These are phyloP conservation scores for Pontoporia blainvillei DNA, from an alignment of 2,113 vertebrate genomes.

Conservation along the genomic window DNA sequence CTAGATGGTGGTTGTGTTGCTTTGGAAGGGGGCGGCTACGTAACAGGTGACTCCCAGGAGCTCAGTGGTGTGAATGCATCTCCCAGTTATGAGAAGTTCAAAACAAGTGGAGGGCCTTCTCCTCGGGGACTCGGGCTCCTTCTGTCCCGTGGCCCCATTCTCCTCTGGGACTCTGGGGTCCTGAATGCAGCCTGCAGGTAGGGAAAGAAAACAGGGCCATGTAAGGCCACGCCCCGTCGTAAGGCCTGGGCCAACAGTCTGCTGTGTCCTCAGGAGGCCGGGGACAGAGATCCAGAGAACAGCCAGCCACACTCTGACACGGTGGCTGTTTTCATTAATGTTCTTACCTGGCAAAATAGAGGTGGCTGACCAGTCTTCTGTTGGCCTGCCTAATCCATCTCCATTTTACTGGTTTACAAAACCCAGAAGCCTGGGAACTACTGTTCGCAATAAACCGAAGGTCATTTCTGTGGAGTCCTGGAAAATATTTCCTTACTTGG, in stretches of 20 bases:
- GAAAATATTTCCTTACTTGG: not conserved
- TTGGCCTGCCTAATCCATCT: not conserved
- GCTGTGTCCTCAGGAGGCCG: not conserved
- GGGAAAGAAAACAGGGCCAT: not conserved
- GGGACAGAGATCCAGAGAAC: not conserved
- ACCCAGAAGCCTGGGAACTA: not conserved
- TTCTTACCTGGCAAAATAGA: not conserved
- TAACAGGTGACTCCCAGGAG: not conserved
- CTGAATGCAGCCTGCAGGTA: not conserved
- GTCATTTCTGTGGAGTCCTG: not conserved
- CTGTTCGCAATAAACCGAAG: not conserved
- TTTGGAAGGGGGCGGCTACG: not conserved
- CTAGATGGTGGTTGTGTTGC: not conserved
- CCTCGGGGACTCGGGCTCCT: fast-evolving
- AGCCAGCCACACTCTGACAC: not conserved
- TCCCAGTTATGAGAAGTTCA: not conserved
- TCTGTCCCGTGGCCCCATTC: not conserved
- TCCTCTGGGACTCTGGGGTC: not conserved
- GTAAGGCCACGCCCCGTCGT: not conserved
- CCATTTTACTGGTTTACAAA: not conserved
- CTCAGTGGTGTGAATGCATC: not conserved
- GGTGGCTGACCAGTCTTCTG: not conserved
- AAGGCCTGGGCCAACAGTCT: not conserved
- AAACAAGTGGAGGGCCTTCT: not conserved
- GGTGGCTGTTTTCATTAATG: not conserved